Conservation (phyloP, 2,888 invertebrate genomes). For the Escarpia spicata region DNA sequence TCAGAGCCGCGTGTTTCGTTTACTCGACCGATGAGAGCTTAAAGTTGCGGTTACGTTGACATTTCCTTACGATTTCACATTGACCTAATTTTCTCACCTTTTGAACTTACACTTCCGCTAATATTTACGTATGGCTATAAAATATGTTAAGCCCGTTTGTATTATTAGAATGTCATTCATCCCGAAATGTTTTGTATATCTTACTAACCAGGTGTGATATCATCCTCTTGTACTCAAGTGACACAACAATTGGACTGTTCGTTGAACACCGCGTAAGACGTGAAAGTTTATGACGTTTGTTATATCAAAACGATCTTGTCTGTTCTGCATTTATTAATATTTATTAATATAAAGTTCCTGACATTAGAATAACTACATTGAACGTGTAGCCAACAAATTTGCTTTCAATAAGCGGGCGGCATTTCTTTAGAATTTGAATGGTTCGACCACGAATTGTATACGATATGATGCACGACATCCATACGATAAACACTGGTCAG, state of each 20-base stretch:
- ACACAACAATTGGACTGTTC: neutral
- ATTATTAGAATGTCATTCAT: neutral
- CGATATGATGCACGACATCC: too few relatives aligned
- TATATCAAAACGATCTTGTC: too few relatives aligned
- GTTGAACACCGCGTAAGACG: neutral
- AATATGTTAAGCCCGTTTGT: neutral
- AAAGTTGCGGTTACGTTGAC: neutral
- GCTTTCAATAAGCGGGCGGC: too few relatives aligned
- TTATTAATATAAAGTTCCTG: too few relatives aligned
- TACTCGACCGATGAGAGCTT: neutral
- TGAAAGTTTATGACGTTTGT: too few relatives aligned
- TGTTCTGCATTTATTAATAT: too few relatives aligned
- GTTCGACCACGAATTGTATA: too few relatives aligned
- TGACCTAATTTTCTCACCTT: neutral
- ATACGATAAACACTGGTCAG: too few relatives aligned
- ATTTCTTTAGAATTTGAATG: too few relatives aligned
- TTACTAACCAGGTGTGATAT: neutral
- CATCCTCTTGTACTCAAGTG: neutral
- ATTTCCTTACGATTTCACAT: neutral
- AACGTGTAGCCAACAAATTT: too few relatives aligned
- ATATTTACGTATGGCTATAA: neutral
- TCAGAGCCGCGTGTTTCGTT: neutral
- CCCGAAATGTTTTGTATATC: neutral
- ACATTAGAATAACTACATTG: too few relatives aligned
- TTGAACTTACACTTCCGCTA: neutral